These are phyloP conservation scores for Cataglyphis albicans DNA, from an alignment of 2,888 invertebrate species.

Conservation along the genomic window DNA sequence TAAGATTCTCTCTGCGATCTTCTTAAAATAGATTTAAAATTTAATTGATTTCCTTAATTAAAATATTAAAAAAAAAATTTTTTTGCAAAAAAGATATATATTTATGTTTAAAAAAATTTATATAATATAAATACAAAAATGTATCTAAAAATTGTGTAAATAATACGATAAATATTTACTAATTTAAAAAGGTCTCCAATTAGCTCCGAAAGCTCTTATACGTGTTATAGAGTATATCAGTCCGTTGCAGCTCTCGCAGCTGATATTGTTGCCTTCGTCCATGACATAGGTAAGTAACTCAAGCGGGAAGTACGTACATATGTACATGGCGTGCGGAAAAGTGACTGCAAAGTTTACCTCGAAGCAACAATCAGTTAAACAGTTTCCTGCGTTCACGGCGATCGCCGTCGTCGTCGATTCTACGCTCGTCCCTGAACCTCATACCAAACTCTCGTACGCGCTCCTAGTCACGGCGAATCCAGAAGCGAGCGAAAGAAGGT, in stretches of 20 bases:
- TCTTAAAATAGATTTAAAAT: neutral
- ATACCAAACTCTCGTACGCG: conserved; percentile 58
- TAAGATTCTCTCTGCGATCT: neutral
- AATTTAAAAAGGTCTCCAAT: conserved; percentile 18
- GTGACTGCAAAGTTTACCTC: conserved; percentile 76
- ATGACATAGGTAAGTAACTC: conserved; percentile 72
- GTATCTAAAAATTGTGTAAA: neutral
- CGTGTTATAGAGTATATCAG: conserved; percentile 34
- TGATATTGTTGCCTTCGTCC: conserved; percentile 53
- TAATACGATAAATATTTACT: neutral
- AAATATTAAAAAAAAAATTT: neutral
- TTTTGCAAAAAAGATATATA: neutral
- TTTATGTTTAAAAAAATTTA: too few species aligned
- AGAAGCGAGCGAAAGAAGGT: conserved; percentile 59
- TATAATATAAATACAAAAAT: neutral
- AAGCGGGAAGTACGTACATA: conserved; percentile 71
- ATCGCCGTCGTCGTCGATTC: conserved; percentile 53
- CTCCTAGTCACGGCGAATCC: conserved; percentile 40
- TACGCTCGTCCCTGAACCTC: conserved; percentile 56
- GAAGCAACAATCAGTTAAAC: conserved; percentile 80
- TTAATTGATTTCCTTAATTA: neutral
- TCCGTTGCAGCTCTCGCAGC: conserved; percentile 32
- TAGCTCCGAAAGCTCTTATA: neutral
- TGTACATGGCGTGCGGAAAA: conserved; percentile 69
- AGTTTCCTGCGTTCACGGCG: conserved; percentile 74